phyloP scores from a whole-genome alignment of 2,113 vertebrate genomes.

The Podocnemis expansa region DNA sequence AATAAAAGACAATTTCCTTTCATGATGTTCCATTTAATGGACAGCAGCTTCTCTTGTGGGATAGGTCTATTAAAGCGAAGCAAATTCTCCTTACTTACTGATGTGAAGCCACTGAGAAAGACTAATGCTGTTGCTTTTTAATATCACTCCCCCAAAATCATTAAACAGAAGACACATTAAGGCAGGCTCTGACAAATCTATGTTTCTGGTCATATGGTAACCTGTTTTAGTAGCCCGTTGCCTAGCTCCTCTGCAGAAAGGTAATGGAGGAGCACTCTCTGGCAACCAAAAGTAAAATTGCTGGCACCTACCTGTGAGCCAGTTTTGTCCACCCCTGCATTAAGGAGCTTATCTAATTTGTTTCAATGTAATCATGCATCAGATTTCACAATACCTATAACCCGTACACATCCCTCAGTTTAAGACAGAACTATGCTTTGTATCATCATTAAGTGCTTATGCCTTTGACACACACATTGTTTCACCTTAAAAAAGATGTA shows the following conservation, averaged over 20 bases:
- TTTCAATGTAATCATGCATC: background rate
- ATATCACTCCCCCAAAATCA: background rate
- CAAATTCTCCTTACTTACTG: background rate
- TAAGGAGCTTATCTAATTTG: background rate
- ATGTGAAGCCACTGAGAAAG: background rate
- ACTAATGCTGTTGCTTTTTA: background rate
- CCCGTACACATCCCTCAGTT: background rate
- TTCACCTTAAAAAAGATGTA: too few species aligned
- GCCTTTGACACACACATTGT: background rate
- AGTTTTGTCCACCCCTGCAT: too few species aligned
- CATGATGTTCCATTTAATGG: background rate
- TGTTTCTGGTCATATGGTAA: too few species aligned
- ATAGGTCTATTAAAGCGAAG: background rate
- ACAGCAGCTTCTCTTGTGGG: background rate
- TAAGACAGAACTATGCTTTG: background rate
- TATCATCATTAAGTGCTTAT: background rate
- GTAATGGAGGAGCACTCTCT: too few species aligned
- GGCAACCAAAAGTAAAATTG: too few species aligned
- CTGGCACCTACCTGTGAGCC: too few species aligned
- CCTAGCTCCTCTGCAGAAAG: too few species aligned
- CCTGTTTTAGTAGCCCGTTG: too few species aligned
- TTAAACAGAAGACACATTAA: background rate
- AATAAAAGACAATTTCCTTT: conserved; percentile 17
- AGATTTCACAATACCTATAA: background rate
- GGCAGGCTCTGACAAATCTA: too few species aligned